phyloP scores from a whole-genome alignment of 2,797 vertebrate genomes.

The Hoplostethus atlanticus region DNA sequence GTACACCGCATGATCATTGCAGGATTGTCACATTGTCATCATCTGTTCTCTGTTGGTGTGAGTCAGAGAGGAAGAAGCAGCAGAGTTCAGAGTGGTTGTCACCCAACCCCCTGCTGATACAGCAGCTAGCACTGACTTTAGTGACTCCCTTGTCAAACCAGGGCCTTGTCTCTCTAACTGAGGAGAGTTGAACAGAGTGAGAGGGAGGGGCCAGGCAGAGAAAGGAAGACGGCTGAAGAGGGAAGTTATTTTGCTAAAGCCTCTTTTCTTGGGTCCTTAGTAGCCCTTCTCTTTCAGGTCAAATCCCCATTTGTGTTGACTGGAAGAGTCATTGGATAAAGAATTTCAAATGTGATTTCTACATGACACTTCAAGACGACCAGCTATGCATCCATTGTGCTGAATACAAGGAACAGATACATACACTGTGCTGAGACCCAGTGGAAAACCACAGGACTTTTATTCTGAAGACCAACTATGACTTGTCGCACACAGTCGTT shows the following conservation, averaged over 20 bases:
- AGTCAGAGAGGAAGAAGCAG: constrained; percentile 64
- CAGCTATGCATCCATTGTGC: neutral
- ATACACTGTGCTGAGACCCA: constrained; percentile 23
- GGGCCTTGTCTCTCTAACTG: constrained; percentile 15
- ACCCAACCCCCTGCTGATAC: constrained; percentile 33
- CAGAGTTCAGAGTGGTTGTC: constrained; percentile 22
- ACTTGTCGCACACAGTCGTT: constrained; percentile 52
- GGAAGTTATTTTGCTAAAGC: constrained; percentile 61
- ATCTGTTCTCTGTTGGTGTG: constrained; percentile 28
- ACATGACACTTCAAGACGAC: neutral
- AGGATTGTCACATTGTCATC: constrained; percentile 10
- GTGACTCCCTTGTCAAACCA: neutral
- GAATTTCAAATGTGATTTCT: constrained; percentile 3
- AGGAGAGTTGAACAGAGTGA: constrained; percentile 63
- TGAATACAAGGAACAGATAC: constrained; percentile 14
- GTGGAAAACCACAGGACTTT: constrained; percentile 44
- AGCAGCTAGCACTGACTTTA: neutral
- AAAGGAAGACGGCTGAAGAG: constrained; percentile 63
- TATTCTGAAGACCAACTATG: constrained; percentile 53
- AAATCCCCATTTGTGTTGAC: constrained; percentile 27
- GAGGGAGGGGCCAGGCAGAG: constrained; percentile 51
- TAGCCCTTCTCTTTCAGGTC: constrained; percentile 31
- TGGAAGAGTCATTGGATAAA: neutral
- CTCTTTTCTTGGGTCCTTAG: constrained; percentile 33
- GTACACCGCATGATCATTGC: constrained; percentile 42